A percentile compares a stretch with the other conserved stretches of the same genome.
These are phyloP conservation scores for Drosophila fuyamai DNA, from an alignment of 1,140 invertebrate genomes.

Conservation along the genomic window DNA sequence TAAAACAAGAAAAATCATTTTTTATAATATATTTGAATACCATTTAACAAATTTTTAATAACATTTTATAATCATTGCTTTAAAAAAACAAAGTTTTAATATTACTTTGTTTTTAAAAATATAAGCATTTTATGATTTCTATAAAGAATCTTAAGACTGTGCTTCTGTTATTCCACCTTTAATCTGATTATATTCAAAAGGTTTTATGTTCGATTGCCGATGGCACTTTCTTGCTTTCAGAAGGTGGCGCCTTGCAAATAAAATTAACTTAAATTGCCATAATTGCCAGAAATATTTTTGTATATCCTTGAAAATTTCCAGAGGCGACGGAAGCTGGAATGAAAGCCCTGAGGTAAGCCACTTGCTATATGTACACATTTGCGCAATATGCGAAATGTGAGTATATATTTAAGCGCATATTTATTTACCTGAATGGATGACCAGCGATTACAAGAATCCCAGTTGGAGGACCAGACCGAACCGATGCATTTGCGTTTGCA, in stretches of 20 bases:
- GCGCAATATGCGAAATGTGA: conserved; percentile 13
- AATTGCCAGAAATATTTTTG: conserved; percentile 16
- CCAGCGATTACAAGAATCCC: conserved; percentile 43
- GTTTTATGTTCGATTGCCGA: background rate
- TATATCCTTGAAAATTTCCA: conserved; percentile 12
- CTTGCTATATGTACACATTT: conserved; percentile 2
- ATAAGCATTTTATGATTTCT: no score
- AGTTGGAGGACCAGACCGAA: conserved; percentile 15
- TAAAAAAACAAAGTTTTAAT: no score
- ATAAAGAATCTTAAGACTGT: no score
- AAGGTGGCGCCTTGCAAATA: conserved; percentile 19
- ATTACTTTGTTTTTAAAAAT: no score
- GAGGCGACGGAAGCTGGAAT: background rate
- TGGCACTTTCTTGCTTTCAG: background rate
- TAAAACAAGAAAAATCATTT: no score
- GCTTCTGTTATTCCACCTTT: no score
- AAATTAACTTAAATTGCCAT: conserved; percentile 17
- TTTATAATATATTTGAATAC: no score
- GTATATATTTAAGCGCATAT: conserved; percentile 18
- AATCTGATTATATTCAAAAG: background rate
- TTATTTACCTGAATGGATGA: conserved; percentile 61
- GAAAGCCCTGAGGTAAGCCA: conserved; percentile 18
- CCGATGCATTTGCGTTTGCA: conserved; percentile 31
- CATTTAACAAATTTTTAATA: no score
- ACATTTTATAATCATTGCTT: no score